phyloP scores from a whole-genome alignment of 1,140 invertebrate species.

The Aphelenchoides fujianensis region DNA sequence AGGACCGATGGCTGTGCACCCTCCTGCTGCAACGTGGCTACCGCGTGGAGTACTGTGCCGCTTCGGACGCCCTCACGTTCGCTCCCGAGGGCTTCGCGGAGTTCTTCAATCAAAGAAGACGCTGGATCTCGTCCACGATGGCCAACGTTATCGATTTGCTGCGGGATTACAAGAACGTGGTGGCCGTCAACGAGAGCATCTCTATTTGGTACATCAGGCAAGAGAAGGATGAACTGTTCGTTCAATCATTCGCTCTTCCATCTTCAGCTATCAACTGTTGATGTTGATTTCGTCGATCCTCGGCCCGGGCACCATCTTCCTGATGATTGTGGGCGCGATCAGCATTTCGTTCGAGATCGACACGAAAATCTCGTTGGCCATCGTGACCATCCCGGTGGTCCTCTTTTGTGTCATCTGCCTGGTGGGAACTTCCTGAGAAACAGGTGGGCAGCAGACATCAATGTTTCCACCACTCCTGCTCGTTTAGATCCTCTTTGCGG shows the following conservation, averaged over 20 bases:
- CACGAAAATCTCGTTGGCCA: slow-evolving; percentile 48
- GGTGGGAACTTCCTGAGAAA: slow-evolving; percentile 44
- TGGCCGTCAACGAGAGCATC: slow-evolving; percentile 68
- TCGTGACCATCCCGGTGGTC: slow-evolving; percentile 60
- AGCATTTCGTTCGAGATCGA: slow-evolving; percentile 67
- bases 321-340: slow-evolving; percentile 70
- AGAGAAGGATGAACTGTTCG: no score
- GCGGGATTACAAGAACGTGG: slow-evolving; percentile 65
- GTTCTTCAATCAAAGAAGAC: slow-evolving; percentile 68
- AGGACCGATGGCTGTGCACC: slow-evolving; percentile 71
- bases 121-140: slow-evolving; percentile 71
- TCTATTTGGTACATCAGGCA: slow-evolving; percentile 69
- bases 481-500: slow-evolving; percentile 51
- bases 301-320: slow-evolving; percentile 70
- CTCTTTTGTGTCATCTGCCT: slow-evolving; percentile 59
- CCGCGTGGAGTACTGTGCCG: slow-evolving; percentile 71
- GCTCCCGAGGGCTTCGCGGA: slow-evolving; percentile 70
- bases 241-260: no score
- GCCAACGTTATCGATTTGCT: slow-evolving; percentile 71
- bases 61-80: slow-evolving; percentile 70
- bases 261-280: slow-evolving; percentile 56
- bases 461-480: not conserved
- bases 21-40: slow-evolving; percentile 70
- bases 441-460: slow-evolving; percentile 32
- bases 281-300: slow-evolving; percentile 68